A percentile compares a stretch with the other conserved stretches of the same genome.
These are phyloP conservation scores for Trichopria drosophilae DNA, from an alignment of 2,888 invertebrate genomes.

Conservation along the genomic window DNA sequence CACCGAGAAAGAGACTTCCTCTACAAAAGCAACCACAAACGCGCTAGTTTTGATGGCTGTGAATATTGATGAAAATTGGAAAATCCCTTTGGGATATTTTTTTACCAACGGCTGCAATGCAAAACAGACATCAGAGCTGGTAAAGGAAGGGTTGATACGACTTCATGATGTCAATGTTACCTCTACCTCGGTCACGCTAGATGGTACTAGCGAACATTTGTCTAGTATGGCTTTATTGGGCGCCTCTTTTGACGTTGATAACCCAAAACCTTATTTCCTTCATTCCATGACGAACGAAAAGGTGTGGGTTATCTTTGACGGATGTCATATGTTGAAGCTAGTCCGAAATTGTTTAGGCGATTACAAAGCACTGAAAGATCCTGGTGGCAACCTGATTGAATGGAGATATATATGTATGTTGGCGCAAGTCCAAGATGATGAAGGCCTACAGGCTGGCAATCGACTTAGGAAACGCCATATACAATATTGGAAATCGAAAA, in stretches of 20 bases:
- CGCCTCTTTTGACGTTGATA: neutral
- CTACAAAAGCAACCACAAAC: too few relatives aligned
- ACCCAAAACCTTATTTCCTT: neutral
- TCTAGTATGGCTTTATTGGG: neutral
- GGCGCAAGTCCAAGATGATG: constrained; percentile 3
- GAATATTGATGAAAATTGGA: constrained; percentile 17
- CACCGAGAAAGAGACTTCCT: too few relatives aligned
- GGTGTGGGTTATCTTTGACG: too few relatives aligned
- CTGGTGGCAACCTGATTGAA: neutral
- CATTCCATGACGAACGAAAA: neutral
- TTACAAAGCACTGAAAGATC: too few relatives aligned
- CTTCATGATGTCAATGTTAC: too few relatives aligned
- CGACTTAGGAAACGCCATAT: constrained; percentile 19
- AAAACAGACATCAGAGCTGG: too few relatives aligned
- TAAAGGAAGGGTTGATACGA: too few relatives aligned
- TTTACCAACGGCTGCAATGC: constrained; percentile 24
- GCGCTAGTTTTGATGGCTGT: too few relatives aligned
- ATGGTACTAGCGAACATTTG: too few relatives aligned
- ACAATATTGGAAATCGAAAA: constrained; percentile 19
- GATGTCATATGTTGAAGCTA: constrained; percentile 6
- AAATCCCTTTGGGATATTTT: too few relatives aligned
- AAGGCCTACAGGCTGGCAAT: constrained; percentile 16
- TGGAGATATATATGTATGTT: constrained; percentile 2
- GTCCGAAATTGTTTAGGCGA: too few relatives aligned
- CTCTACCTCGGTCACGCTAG: too few relatives aligned